Percentiles rank a stretch among this genome's conserved stretches.
Evolutionary conservation across 1,140 invertebrate species (phyloP).

Genomic region (Cotesia typhae): DNA sequence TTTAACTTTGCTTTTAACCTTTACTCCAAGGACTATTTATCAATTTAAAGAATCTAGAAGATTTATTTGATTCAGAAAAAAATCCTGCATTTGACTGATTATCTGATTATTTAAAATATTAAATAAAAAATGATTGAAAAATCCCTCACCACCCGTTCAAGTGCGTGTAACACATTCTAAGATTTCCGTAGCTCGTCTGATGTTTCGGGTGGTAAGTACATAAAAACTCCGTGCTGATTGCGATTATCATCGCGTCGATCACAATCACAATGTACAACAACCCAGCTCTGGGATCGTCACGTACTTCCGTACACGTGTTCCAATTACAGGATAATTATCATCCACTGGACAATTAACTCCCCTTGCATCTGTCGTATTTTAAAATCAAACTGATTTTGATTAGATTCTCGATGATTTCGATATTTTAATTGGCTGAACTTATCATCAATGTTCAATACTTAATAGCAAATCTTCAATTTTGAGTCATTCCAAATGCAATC

Average conservation of each 20-base stretch:
- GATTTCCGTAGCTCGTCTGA: too few relatives aligned
- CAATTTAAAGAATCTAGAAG: background rate
- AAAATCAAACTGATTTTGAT: background rate
- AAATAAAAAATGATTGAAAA: too few relatives aligned
- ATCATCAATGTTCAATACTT: too few relatives aligned
- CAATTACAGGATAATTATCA: constrained; percentile 27
- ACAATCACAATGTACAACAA: background rate
- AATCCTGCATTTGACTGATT: too few relatives aligned
- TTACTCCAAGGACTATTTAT: background rate
- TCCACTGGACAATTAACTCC: constrained; percentile 9
- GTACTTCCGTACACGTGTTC: constrained; percentile 26
- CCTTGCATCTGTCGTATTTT: background rate
- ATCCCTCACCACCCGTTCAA: too few relatives aligned
- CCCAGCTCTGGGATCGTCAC: constrained; percentile 1
- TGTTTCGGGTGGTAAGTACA: too few relatives aligned
- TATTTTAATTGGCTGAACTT: too few relatives aligned
- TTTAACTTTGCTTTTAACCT: too few relatives aligned
- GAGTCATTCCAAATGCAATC: background rate
- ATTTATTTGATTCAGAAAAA: too few relatives aligned
- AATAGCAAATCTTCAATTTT: background rate
- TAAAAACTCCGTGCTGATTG: background rate
- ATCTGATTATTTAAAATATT: too few relatives aligned
- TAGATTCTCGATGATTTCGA: too few relatives aligned
- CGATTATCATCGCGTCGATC: constrained; percentile 15
- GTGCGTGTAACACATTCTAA: too few relatives aligned